phyloP scores from a whole-genome alignment of 2,797 vertebrate genomes.

The Spheniscus humboldti region DNA sequence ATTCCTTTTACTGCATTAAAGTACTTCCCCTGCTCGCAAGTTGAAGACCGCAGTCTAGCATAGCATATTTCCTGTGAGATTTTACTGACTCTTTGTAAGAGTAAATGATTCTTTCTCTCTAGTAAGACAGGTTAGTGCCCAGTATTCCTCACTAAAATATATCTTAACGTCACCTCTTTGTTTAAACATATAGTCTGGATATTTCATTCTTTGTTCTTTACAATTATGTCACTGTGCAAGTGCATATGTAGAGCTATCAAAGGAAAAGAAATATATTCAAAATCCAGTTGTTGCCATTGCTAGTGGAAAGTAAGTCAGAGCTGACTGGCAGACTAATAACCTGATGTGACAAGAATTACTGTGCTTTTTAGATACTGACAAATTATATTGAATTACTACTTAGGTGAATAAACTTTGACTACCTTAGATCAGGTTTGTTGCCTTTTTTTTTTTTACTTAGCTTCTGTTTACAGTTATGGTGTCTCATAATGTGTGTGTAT shows the following conservation, averaged over 20 bases:
- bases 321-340: background rate
- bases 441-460: background rate
- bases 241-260: background rate
- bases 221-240: accelerated
- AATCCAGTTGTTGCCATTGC: background rate
- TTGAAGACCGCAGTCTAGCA: background rate
- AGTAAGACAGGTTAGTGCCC: background rate
- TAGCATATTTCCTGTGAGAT: background rate
- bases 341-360: background rate
- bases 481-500: background rate
- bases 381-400: background rate
- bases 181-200: background rate
- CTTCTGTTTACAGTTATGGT: background rate
- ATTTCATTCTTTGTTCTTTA: background rate
- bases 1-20: background rate
- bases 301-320: background rate
- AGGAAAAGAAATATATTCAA: background rate
- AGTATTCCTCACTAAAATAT: background rate
- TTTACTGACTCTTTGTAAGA: background rate
- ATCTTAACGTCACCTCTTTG: background rate
- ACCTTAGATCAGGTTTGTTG: background rate
- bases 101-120: background rate
- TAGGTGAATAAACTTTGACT: background rate
- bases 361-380: background rate
- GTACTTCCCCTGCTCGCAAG: background rate